Evolutionary conservation across 2,797 vertebrate genomes (phyloP).

Genomic region (Megaceryle alcyon): DNA sequence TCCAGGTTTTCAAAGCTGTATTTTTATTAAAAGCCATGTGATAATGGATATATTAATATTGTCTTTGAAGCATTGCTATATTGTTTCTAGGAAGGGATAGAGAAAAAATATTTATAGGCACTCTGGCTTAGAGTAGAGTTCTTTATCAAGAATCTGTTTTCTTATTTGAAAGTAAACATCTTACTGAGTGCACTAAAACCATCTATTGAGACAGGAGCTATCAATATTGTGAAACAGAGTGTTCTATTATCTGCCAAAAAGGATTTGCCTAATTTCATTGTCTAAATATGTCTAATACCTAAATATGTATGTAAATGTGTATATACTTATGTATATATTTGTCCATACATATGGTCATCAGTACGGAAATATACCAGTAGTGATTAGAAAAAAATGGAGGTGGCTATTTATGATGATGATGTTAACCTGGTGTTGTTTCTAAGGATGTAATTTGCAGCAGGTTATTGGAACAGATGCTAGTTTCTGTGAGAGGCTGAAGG

Average conservation of each 20-base stretch:
- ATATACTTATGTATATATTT: not conserved
- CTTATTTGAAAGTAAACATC: not conserved
- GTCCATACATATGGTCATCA: not conserved
- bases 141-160: not conserved
- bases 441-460: not conserved
- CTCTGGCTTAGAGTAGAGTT: not conserved
- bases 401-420: not conserved
- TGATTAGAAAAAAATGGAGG: not conserved
- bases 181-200: not conserved
- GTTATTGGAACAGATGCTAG: not conserved
- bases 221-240: not conserved
- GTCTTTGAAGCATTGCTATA: not conserved
- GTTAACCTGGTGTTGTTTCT: not conserved
- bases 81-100: not conserved
- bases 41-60: not conserved
- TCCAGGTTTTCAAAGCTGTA: not conserved
- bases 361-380: not conserved
- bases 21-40: not conserved
- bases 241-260: not conserved
- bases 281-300: no score
- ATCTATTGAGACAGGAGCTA: not conserved
- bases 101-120: not conserved
- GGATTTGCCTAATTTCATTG: not conserved
- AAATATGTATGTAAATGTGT: not conserved
- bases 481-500: not conserved